These are phyloP conservation scores for Sebastes diploproa DNA, from an alignment of 2,797 vertebrate species.

Conservation along the genomic window DNA sequence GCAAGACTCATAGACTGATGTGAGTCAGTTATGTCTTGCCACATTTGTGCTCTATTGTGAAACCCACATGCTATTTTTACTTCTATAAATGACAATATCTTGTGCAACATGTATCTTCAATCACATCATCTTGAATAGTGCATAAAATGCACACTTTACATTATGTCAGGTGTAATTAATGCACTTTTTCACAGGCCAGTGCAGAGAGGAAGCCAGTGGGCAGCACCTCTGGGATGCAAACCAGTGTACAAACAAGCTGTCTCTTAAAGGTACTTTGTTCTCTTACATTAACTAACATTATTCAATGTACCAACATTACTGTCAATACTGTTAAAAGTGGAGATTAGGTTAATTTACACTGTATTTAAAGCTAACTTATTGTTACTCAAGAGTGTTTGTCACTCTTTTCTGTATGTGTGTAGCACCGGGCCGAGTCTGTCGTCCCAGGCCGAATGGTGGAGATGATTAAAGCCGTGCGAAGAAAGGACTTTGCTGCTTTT, in stretches of 20 bases:
- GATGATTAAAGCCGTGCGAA: conserved; percentile 85
- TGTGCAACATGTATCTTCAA: background rate
- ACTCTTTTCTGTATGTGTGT: background rate
- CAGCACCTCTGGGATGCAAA: conserved; percentile 94
- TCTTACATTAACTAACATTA: background rate
- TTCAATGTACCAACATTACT: background rate
- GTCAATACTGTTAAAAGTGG: background rate
- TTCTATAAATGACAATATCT: background rate
- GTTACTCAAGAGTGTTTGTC: background rate
- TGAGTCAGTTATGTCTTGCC: background rate
- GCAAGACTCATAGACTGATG: background rate
- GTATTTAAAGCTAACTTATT: background rate
- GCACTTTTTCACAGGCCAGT: conserved; percentile 83
- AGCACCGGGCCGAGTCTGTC: conserved; percentile 89
- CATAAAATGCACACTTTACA: background rate
- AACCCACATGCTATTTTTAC: background rate
- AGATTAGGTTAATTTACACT: background rate
- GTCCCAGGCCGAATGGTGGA: conserved; percentile 87
- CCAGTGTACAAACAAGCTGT: conserved; percentile 90
- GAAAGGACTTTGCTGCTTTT: conserved; percentile 87
- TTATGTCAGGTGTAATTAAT: background rate
- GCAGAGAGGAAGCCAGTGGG: conserved; percentile 86
- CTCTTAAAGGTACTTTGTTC: conserved; percentile 86
- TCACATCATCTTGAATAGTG: background rate
- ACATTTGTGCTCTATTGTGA: background rate